Conservation (phyloP, 2,888 invertebrate species). For the Therioaphis trifolii region DNA sequence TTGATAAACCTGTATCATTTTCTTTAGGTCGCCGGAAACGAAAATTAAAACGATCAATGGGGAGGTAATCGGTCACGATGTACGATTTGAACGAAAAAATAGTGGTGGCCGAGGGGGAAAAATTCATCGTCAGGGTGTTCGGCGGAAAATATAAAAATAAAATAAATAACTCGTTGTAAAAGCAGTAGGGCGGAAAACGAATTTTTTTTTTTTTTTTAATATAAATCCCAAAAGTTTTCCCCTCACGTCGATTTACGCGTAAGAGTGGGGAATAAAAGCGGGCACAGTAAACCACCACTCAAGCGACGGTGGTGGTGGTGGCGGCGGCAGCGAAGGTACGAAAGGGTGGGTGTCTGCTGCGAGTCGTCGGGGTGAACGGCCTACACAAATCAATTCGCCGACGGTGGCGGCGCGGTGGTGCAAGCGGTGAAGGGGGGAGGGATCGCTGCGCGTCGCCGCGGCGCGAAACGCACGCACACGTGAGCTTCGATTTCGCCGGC, state of each 20-base stretch:
- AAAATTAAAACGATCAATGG: neutral
- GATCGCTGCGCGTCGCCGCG: constrained; percentile 66
- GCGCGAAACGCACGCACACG: constrained; percentile 54
- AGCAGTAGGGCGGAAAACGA: neutral
- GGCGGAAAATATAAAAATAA: constrained; percentile 1
- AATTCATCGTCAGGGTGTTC: no score
- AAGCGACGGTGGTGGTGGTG: neutral
- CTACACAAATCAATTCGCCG: constrained; percentile 62
- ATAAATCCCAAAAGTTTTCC: neutral
- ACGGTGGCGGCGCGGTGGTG: neutral
- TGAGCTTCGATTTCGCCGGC: constrained; percentile 61
- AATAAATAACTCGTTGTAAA: neutral
- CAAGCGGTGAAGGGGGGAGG: neutral
- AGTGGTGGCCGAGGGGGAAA: no score
- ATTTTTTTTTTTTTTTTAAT: neutral
- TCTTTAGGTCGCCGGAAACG: no score
- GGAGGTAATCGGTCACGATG: neutral
- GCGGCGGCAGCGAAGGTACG: neutral
- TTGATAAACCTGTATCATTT: no score
- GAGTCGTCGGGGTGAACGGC: constrained; percentile 55
- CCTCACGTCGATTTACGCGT: neutral
- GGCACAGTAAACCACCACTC: neutral
- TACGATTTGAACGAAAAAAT: no score
- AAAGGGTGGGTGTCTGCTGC: constrained; percentile 42
- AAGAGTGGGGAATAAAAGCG: constrained; percentile 4